Evolutionary conservation across 2,797 vertebrate species (phyloP), one percentile per base, ranked within the genome.

Genomic region (Sebastes umbrosus): DNA sequence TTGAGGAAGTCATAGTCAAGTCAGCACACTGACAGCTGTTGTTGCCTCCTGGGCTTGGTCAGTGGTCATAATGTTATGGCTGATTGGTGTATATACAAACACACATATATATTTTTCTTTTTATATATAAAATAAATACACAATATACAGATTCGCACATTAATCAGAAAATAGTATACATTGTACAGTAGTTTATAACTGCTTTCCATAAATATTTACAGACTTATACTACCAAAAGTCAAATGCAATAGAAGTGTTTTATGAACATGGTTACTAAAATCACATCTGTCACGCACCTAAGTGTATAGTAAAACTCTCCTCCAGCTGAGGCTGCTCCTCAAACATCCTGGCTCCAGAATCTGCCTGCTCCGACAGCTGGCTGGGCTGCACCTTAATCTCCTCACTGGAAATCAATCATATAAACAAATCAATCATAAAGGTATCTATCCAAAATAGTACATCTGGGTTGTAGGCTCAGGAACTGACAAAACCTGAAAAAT

Each of bases 261-360:
- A 18, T 11, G 14, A 20, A 36, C 2, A 18, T 2, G 7, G 24
- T 31, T 18, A 22, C 16, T 32, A 6, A 25, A n/a, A 6, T 46
- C 1, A 31, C 8, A 43, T 3, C 12, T 9, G 52, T n/a, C n/a
- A 24, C 52, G 78, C 94, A 98, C 98, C 98, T 85, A 99, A 92
- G 90, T 99, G 98, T 86, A 99, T 99, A 76, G 98, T 99, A 93
- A 99, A 99, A 83, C 98, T 99, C 93, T 99, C 98, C 93, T 99
- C 98, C 92, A 99, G 92, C 87, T 97, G 97, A 72, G 96, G 96
- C 84, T 97, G 98, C 81, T 99, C 98, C 91, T 99, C 98, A 85
- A 97, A 99, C 84, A 97, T 93, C 90, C 97, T 95, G 69, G 94
- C 95, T 25, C 94, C 96, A 24, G 95, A 90, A 67, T 98, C 98